A percentile compares a stretch with the other conserved stretches of the same genome.
Evolutionary conservation across 37 sponge, comb jelly and placozoan genomes (phyloP).

Genomic region (Haliclona indistincta): DNA sequence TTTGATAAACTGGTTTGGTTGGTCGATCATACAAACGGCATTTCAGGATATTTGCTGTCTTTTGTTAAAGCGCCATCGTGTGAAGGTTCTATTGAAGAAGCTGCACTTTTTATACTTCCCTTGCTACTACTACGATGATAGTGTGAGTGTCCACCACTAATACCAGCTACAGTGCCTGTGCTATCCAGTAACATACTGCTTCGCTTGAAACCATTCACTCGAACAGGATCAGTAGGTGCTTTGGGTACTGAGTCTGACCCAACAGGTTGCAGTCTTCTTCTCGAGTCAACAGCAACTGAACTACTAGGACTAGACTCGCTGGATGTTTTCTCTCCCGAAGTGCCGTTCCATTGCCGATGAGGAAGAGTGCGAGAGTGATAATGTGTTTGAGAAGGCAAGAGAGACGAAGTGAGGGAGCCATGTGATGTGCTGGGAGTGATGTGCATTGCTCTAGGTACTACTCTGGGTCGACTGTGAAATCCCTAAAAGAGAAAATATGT

Average conservation of each 20-base stretch:
- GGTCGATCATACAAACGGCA: too few relatives aligned
- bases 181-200: too few relatives aligned
- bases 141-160: too few relatives aligned
- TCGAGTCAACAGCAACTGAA: not conserved
- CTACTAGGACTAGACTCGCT: not conserved
- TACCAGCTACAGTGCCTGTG: too few relatives aligned
- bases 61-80: too few relatives aligned
- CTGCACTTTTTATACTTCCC: too few relatives aligned
- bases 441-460: conserved; percentile 9
- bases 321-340: not conserved
- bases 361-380: conserved; percentile 7
- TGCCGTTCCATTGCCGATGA: not conserved
- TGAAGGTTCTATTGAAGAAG: too few relatives aligned
- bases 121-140: too few relatives aligned
- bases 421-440: not conserved
- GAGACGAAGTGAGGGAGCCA: not conserved
- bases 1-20: too few relatives aligned
- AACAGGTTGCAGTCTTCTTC: not conserved
- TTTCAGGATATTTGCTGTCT: too few relatives aligned
- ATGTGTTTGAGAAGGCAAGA: conserved; percentile 31
- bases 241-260: not conserved
- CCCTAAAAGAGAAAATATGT: conserved; percentile 22
- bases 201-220: not conserved
- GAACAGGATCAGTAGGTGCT: not conserved
- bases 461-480: conserved; percentile 23